Evolutionary conservation across 2,888 invertebrate genomes (phyloP), one percentile per base, ranked within the genome.

Genomic region (Ganaspis brasiliensis): DNA sequence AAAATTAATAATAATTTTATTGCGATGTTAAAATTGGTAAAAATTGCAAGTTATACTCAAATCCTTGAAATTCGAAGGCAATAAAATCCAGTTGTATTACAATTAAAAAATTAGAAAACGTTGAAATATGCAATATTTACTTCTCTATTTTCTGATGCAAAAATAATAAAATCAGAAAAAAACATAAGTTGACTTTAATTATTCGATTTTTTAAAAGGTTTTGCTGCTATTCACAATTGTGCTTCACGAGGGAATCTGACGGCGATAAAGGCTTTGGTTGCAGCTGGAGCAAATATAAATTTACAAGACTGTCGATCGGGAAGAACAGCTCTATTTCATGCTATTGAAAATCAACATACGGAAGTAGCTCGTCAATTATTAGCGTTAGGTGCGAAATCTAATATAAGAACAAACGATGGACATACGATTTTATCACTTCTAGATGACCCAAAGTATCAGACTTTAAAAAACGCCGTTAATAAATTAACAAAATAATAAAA

Each of bases 191-290:
- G n/a, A n/a, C n/a, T n/a, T n/a, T n/a, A n/a, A 52, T 52, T 35
- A 16, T 21, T 10, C 35, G 1, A 59, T 31, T 40, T 63, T 67
- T 70, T 63, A 75, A 10, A 49, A 89, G 91, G 91, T 70, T 84
- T 87, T 1, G 84, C 89, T 1, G 86, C 90, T 26, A 56, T 91
- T n/a, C 91, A 91, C 77, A 86, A 90, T 71, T 90, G 90, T 72
- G 83, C 88, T 1, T 84, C 84, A 57, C 70, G 78, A 8, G 86
- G 86, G 6, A 82, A 90, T 79, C 9, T 83, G 0, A 74, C 84
- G 21, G 89, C 88, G 12, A 77, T 85, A 0, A 74, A 14, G 0
- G 76, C 80, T 5, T 81, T 91, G 9, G 9, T 89, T 24, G n/a
- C 70, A 24, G 80, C 80, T 2, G 87, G 86, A 3, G 88, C 86